Evolutionary conservation across 2,797 vertebrate species (phyloP).

Genomic region (Centroberyx gerrardi): DNA sequence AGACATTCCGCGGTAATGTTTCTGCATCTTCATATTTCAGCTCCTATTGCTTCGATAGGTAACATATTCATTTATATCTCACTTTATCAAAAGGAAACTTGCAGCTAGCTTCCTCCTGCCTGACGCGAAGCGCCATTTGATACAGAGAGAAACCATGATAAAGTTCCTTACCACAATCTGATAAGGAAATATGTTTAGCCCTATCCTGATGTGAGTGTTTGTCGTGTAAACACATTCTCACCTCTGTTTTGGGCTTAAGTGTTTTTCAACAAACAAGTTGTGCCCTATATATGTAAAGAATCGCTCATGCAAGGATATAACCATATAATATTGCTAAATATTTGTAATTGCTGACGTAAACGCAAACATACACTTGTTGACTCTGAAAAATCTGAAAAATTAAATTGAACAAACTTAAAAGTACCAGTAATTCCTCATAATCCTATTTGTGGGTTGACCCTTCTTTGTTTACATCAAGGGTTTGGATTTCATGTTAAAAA

Average conservation of each 20-base stretch:
- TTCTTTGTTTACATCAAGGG: conserved; percentile 30
- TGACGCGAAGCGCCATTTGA: conserved; percentile 1
- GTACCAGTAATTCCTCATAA: conserved; percentile 36
- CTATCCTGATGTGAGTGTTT: conserved; percentile 45
- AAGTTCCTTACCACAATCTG: conserved; percentile 20
- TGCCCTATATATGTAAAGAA: conserved; percentile 69
- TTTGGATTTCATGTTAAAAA: conserved; percentile 53
- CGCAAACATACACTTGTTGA: conserved; percentile 58
- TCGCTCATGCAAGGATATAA: conserved; percentile 81
- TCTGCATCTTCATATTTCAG: conserved; percentile 15
- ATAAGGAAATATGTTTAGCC: conserved; percentile 58
- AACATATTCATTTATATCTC: conserved; percentile 2
- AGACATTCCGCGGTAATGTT: not conserved
- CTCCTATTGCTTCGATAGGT: conserved; percentile 44
- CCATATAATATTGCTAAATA: conserved; percentile 77
- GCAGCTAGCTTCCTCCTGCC: conserved; percentile 16
- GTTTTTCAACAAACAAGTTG: conserved; percentile 54
- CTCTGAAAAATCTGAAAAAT: conserved; percentile 23
- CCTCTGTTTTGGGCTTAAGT: conserved; percentile 41
- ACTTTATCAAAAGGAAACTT: conserved; percentile 38
- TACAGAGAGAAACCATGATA: conserved; percentile 28
- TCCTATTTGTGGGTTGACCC: conserved; percentile 36
- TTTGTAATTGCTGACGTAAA: conserved; percentile 66
- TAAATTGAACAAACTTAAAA: conserved; percentile 44
- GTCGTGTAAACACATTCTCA: conserved; percentile 68